Percentiles rank a stretch among this genome's conserved stretches.
phyloP scores from a whole-genome alignment of 2,888 invertebrate species.

The Netelia virgata region DNA sequence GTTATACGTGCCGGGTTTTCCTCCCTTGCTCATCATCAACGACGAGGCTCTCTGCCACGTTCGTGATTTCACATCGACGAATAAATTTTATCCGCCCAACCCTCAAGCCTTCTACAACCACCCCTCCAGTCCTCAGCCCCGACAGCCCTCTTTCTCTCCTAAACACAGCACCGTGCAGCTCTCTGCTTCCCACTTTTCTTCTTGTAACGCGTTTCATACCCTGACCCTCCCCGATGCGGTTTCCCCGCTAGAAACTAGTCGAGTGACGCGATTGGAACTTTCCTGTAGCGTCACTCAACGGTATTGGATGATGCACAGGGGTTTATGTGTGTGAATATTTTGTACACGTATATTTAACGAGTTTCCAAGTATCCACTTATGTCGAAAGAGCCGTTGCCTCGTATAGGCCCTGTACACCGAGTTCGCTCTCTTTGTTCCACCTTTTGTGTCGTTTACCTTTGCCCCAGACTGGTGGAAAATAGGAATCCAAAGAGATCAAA shows the following conservation, averaged over 20 bases:
- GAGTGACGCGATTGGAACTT: constrained; percentile 17
- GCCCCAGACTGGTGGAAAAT: not conserved
- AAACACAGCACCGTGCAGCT: not conserved
- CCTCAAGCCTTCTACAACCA: no score
- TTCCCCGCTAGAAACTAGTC: not conserved
- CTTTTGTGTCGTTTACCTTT: no score
- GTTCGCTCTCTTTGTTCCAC: not conserved
- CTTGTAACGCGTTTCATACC: not conserved
- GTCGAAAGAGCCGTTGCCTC: not conserved
- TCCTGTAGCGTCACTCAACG: not conserved
- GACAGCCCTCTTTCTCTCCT: not conserved
- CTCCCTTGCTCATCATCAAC: constrained; percentile 18
- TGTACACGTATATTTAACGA: not conserved
- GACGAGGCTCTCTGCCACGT: constrained; percentile 32
- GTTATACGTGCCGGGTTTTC: not conserved
- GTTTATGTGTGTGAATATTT: not conserved
- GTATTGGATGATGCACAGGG: not conserved
- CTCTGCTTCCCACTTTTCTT: constrained; percentile 2
- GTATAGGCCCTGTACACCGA: not conserved
- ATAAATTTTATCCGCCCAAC: constrained; percentile 32
- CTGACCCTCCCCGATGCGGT: not conserved
- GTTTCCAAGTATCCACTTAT: not conserved
- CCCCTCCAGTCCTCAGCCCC: constrained; percentile 9
- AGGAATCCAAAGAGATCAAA: constrained; percentile 1
- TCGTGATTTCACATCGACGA: constrained; percentile 53